A percentile compares a stretch with the other conserved stretches of the same genome.
Evolutionary conservation across 2,113 vertebrate genomes (phyloP).

Genomic region (Tragelaphus buxtoni): DNA sequence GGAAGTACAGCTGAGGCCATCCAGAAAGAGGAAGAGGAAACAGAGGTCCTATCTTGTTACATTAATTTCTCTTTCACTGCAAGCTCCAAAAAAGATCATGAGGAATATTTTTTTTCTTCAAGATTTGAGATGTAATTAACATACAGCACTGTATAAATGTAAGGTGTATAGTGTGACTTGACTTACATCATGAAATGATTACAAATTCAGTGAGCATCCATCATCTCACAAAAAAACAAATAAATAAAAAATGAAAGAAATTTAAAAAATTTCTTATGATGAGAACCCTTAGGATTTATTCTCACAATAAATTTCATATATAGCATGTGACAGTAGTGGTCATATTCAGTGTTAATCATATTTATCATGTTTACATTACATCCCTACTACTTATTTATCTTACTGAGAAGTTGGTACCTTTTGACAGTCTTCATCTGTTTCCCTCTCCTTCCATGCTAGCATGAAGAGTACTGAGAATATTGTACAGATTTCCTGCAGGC

Average conservation of each 20-base stretch:
- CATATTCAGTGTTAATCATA: background rate
- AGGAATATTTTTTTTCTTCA: background rate
- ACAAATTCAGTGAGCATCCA: background rate
- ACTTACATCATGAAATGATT: background rate
- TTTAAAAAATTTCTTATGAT: background rate
- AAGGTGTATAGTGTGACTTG: background rate
- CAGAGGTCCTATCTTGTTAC: background rate
- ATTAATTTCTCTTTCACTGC: background rate
- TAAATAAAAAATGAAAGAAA: background rate
- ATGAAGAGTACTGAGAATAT: background rate
- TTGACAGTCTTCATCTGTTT: background rate
- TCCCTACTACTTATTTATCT: background rate
- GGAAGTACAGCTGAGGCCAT: background rate
- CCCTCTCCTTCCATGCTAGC: background rate
- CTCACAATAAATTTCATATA: background rate
- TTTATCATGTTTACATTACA: background rate
- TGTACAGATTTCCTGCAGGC: background rate
- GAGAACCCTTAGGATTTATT: background rate
- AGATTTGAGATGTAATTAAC: background rate
- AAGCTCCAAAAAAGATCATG: background rate
- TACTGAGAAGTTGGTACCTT: background rate
- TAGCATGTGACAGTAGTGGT: background rate
- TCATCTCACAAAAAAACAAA: background rate
- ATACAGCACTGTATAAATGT: background rate
- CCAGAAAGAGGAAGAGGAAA: background rate